A percentile compares a stretch with the other conserved stretches of the same genome.
Evolutionary conservation across 2,888 invertebrate genomes (phyloP).

Genomic region (Siphlonurus alternatus): DNA sequence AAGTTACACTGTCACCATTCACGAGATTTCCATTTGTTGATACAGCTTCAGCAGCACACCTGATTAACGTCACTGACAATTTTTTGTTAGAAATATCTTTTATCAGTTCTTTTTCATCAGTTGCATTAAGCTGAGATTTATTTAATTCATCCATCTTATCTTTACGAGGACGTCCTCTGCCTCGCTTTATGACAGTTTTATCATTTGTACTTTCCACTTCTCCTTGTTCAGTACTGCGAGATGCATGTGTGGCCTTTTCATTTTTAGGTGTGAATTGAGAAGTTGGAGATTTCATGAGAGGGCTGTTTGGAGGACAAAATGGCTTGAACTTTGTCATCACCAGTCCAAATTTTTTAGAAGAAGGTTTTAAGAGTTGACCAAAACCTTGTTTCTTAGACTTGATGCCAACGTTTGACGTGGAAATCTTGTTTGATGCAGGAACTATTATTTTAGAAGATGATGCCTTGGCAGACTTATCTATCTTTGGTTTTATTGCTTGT

Average conservation of each 20-base stretch:
- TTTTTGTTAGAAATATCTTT: not conserved
- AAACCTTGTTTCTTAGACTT: too few relatives aligned
- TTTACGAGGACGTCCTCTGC: not conserved
- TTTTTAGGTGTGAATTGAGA: not conserved
- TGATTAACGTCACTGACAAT: not conserved
- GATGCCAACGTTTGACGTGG: too few relatives aligned
- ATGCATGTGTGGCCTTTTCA: too few relatives aligned
- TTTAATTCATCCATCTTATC: not conserved
- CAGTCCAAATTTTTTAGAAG: too few relatives aligned
- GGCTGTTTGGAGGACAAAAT: not conserved
- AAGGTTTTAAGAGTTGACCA: too few relatives aligned
- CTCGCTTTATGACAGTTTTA: not conserved
- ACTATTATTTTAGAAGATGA: too few relatives aligned
- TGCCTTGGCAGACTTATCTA: too few relatives aligned
- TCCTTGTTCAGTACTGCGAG: too few relatives aligned
- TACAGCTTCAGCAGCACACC: not conserved
- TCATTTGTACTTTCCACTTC: too few relatives aligned
- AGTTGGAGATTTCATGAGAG: not conserved
- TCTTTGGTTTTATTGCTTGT: too few relatives aligned
- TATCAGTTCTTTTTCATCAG: not conserved
- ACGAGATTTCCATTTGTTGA: not conserved
- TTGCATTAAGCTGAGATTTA: not conserved
- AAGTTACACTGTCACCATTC: not conserved
- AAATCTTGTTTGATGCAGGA: too few relatives aligned
- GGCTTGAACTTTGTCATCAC: not conserved